phyloP scores from a whole-genome alignment of 2,113 vertebrate species.

The Caranx ignobilis region DNA sequence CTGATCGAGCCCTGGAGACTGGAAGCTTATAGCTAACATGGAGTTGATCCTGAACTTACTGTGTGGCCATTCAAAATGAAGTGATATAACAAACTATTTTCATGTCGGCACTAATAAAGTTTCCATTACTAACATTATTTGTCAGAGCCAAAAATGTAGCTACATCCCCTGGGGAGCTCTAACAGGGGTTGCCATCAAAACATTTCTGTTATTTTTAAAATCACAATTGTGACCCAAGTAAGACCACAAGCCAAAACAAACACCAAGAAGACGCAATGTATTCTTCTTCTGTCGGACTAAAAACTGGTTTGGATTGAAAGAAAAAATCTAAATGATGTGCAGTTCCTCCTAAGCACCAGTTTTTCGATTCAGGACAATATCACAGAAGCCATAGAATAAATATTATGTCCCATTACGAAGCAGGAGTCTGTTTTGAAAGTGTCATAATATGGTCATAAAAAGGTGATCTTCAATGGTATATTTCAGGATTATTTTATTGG shows the following conservation, averaged over 20 bases:
- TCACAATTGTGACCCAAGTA: neutral
- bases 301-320: neutral
- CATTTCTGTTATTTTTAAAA: neutral
- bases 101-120: neutral
- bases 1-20: no score
- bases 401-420: neutral
- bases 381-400: neutral
- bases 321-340: neutral
- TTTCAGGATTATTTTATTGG: constrained; percentile 21
- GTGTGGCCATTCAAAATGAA: no score
- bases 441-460: constrained; percentile 17
- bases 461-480: constrained; percentile 16
- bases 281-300: neutral
- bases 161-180: neutral
- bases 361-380: neutral
- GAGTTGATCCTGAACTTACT: no score
- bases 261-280: neutral
- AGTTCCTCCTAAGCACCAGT: neutral
- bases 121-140: no score
- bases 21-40: no score
- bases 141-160: no score
- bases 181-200: neutral
- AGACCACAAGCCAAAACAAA: neutral
- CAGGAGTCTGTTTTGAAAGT: constrained; percentile 6
- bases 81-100: neutral